Evolutionary conservation across 2,113 vertebrate genomes (phyloP).

Genomic region (Clarias batrachus): DNA sequence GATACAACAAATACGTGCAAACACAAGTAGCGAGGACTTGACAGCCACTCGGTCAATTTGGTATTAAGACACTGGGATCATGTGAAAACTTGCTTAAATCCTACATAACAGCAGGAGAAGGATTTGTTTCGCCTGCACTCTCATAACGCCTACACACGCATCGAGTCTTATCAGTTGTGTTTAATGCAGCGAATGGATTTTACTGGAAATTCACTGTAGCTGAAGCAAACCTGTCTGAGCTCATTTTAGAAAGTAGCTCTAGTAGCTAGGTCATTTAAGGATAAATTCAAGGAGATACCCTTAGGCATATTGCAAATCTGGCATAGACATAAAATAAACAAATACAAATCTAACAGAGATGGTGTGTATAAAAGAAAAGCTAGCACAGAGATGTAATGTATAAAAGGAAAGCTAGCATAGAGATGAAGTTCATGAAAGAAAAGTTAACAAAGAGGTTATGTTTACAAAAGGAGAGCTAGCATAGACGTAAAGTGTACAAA

Average conservation of each 20-base stretch:
- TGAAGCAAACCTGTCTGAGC: neutral
- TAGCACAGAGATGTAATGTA: neutral
- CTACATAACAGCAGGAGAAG: neutral
- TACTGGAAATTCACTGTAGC: neutral
- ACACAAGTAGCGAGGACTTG: neutral
- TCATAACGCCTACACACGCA: neutral
- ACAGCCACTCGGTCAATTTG: neutral
- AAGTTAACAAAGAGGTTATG: neutral
- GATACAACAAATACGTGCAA: neutral
- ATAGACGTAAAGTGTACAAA: neutral
- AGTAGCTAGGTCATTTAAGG: neutral
- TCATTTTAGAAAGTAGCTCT: neutral
- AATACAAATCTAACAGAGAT: slow-evolving; percentile 6
- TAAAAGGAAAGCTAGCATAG: neutral
- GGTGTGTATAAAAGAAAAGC: neutral
- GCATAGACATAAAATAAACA: neutral
- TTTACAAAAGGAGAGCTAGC: neutral
- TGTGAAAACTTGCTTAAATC: slow-evolving; percentile 1
- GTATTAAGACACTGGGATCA: neutral
- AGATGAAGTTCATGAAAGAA: neutral
- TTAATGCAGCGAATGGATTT: neutral
- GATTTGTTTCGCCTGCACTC: too few species aligned
- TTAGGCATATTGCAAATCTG: slow-evolving; percentile 1
- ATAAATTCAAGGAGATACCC: neutral
- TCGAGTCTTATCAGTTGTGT: neutral